A percentile compares a stretch with the other conserved stretches of the same genome.
These are phyloP conservation scores for Leptopilina boulardi DNA, from an alignment of 1,140 invertebrate species.

Conservation along the genomic window DNA sequence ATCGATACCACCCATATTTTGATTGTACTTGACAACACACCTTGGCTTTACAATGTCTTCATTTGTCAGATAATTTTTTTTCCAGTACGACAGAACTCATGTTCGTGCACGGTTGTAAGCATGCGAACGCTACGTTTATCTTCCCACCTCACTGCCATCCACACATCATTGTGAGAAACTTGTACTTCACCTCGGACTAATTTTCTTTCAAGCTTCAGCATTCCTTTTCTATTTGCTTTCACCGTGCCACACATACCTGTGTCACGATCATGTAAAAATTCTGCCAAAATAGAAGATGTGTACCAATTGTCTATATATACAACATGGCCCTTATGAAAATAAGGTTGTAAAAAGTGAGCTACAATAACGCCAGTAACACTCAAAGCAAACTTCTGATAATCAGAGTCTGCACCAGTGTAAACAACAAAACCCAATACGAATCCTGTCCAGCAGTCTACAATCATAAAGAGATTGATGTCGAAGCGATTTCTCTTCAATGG, in stretches of 20 bases:
- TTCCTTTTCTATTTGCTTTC: conserved; percentile 33
- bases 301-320: conserved; percentile 37
- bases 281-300: conserved; percentile 20
- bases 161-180: conserved; percentile 28
- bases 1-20: conserved; percentile 56
- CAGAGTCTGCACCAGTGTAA: too few species aligned
- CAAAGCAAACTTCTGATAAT: too few species aligned
- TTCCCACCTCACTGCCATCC: conserved; percentile 38
- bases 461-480: neutral
- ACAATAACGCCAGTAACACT: too few species aligned
- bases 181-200: neutral
- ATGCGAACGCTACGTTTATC: conserved; percentile 36
- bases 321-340: conserved; percentile 40
- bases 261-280: too few species aligned
- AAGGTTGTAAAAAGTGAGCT: conserved; percentile 35
- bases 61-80: conserved; percentile 32
- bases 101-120: conserved; percentile 36
- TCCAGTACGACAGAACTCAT: conserved; percentile 22
- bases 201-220: neutral
- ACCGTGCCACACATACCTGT: too few species aligned
- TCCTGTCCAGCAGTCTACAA: too few species aligned
- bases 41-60: too few species aligned
- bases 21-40: conserved; percentile 51
- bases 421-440: too few species aligned
- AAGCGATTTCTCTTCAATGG: conserved; percentile 12